These are phyloP conservation scores for Ectropis crepuscularia DNA, from an alignment of 2,888 invertebrate genomes.

Conservation along the genomic window DNA sequence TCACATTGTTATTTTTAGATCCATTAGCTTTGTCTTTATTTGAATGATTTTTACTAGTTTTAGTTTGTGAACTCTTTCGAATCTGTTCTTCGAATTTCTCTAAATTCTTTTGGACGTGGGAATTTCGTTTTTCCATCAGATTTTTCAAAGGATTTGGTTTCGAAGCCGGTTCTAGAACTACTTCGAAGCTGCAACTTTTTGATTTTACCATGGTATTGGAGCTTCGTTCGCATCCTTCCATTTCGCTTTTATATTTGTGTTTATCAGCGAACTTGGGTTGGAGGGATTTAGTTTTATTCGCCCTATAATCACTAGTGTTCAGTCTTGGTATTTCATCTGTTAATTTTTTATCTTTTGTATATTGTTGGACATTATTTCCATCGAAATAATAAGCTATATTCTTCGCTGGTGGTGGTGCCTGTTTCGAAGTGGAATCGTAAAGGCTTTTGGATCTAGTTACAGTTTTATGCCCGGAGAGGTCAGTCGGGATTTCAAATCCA, in stretches of 20 bases:
- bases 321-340: slow-evolving; percentile 86
- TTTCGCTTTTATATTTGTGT: slow-evolving; percentile 74
- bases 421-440: slow-evolving; percentile 68
- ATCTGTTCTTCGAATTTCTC: slow-evolving; percentile 86
- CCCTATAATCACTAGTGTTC: slow-evolving; percentile 83
- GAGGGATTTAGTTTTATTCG: slow-evolving; percentile 74
- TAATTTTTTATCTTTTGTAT: slow-evolving; percentile 66
- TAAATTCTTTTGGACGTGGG: slow-evolving; percentile 83
- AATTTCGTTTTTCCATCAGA: slow-evolving; percentile 77
- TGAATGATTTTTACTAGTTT: slow-evolving; percentile 70
- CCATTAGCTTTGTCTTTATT: slow-evolving; percentile 78
- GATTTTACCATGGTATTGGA: slow-evolving; percentile 76
- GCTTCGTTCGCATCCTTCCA: slow-evolving; percentile 71
- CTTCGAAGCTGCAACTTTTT: slow-evolving; percentile 82
- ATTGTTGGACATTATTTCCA: slow-evolving; percentile 74
- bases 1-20: slow-evolving; percentile 71
- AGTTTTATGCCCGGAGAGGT: slow-evolving; percentile 70
- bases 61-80: slow-evolving; percentile 70
- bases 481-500: slow-evolving; percentile 71
- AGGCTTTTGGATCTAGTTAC: slow-evolving; percentile 78
- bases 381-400: slow-evolving; percentile 83
- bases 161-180: slow-evolving; percentile 78
- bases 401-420: slow-evolving; percentile 71
- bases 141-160: slow-evolving; percentile 79
- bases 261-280: slow-evolving; percentile 74